These are phyloP conservation scores for Polymixis lichenea DNA, from an alignment of 2,888 invertebrate species.

Conservation along the genomic window DNA sequence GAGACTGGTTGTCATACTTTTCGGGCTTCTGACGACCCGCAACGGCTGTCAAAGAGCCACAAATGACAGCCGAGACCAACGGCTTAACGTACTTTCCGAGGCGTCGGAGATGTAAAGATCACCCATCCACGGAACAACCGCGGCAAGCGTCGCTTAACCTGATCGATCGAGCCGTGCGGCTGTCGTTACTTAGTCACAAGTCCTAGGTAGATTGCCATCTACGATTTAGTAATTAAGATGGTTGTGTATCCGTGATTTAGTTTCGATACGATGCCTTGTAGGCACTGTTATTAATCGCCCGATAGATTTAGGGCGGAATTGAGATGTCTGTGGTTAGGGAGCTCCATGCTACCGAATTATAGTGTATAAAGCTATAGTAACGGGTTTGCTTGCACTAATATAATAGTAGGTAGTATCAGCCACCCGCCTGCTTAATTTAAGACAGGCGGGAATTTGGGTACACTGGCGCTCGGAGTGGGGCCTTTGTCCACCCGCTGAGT, in stretches of 20 bases:
- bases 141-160: background rate
- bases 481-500: too few relatives aligned
- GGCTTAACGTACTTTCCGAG: background rate
- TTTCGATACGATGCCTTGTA: conserved; percentile 17
- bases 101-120: background rate
- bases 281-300: conserved; percentile 40
- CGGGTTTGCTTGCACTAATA: background rate
- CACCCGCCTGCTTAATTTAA: too few relatives aligned
- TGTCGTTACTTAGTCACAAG: too few relatives aligned
- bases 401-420: too few relatives aligned
- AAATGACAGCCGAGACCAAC: background rate
- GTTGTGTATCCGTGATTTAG: conserved; percentile 17
- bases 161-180: background rate
- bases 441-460: too few relatives aligned
- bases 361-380: background rate
- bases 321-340: conserved; percentile 1
- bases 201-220: background rate
- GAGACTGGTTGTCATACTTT: too few relatives aligned
- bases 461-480: too few relatives aligned
- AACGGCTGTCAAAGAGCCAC: background rate
- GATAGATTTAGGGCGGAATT: conserved; percentile 22
- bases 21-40: too few relatives aligned
- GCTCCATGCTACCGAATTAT: background rate
- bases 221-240: conserved; percentile 9
- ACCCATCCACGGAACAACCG: background rate